Conservation (phyloP, 2,113 vertebrate species). For the Sander vitreus region DNA sequence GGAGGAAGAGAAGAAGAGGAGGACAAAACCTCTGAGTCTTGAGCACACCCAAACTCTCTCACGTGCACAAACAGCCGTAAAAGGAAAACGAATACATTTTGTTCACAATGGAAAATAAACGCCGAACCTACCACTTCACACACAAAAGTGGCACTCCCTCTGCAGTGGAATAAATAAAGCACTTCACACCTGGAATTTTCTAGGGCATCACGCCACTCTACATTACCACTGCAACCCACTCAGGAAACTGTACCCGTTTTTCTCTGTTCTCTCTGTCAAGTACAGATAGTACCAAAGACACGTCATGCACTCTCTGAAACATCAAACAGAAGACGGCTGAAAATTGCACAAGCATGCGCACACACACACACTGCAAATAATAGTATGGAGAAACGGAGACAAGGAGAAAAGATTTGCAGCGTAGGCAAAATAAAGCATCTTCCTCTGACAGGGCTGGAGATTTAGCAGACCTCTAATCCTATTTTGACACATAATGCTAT, state of each 20-base stretch:
- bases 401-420: constrained; percentile 69
- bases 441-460: constrained; percentile 70
- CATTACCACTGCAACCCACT: constrained; percentile 69
- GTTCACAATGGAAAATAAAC: constrained; percentile 52
- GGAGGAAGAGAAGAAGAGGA: constrained; percentile 58
- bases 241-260: constrained; percentile 55
- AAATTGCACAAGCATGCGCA: constrained; percentile 55
- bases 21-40: constrained; percentile 61
- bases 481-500: constrained; percentile 73
- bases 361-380: constrained; percentile 54
- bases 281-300: constrained; percentile 60
- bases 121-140: constrained; percentile 55
- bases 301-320: constrained; percentile 51
- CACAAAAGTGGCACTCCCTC: constrained; percentile 55
- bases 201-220: constrained; percentile 74
- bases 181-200: constrained; percentile 81
- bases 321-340: constrained; percentile 62
- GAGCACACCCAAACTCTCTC: constrained; percentile 36
- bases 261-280: constrained; percentile 60
- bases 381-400: constrained; percentile 41
- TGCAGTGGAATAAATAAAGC: constrained; percentile 72
- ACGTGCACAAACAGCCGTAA: constrained; percentile 24
- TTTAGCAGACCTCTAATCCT: constrained; percentile 75
- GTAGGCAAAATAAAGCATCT: constrained; percentile 74
- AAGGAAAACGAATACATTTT: constrained; percentile 40